Base-by-base conservation (phyloP, 2,797 vertebrate genomes). In the Sebastes nivosus region DNA sequence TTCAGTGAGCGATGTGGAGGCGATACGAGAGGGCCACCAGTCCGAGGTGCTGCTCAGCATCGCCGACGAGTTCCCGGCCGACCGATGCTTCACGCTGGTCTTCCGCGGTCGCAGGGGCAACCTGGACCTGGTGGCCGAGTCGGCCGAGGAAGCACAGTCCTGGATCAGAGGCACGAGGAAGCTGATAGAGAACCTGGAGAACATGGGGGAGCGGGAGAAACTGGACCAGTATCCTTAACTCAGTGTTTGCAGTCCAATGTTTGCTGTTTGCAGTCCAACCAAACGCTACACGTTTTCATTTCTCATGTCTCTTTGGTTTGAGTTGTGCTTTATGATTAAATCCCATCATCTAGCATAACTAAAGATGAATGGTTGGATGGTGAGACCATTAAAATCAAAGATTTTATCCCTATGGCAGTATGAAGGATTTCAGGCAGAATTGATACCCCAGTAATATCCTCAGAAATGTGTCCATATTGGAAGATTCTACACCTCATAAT, bases 51-150 rank as follows among this genome's bases (percentile, higher is more conserved):
- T 99, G 70, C 96, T 97, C 86, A 97, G 95, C 77, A 95, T 97
- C 54, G 96, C 96, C 0, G 97, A 98, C 0, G 97, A 98, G 80
- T 97, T 98, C 29, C 95, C 97, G 0, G 73, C 97, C 0, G 95
- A 97, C 11, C 94, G 96, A 68, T 99, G 98, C 91, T 98, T 99
- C 93, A 99, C 98, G 0, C 72, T 99, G 30, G 97, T 99, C 75
- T 99, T 99, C 89, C 95, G 97, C 0, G 97, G 98, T 3, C 97
- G 98, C 16, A 95, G 96, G 0, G 94, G 95, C 20, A 99, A 99
- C 95, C 93, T 99, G 90, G 98, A 99, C 91, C 94, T 99, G 66
- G 96, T 99, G 67, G 97, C 98, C 0, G 93, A 95, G 79, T 97
- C 96, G 0, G 89, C 93, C 0, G 95, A 97, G 55, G 97, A 99